phyloP scores from a whole-genome alignment of 2,888 invertebrate species.

The Microctonus brassicae region DNA sequence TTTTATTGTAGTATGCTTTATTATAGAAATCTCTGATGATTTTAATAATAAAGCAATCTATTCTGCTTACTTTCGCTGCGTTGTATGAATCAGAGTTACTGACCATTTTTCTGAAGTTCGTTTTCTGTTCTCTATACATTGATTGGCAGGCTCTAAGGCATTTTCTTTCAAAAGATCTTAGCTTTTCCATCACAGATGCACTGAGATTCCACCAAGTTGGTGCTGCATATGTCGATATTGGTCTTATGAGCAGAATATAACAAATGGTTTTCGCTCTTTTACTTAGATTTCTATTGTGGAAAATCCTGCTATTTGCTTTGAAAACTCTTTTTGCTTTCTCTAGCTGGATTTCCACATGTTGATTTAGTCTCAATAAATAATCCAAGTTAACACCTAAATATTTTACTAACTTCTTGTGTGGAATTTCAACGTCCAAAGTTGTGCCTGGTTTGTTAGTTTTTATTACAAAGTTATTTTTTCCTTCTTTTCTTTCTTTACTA shows the following conservation, averaged over 20 bases:
- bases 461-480: not conserved
- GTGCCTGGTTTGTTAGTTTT: not conserved
- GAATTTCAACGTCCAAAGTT: not conserved
- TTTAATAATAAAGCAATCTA: too few relatives aligned
- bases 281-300: not conserved
- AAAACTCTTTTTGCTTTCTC: slow-evolving; percentile 15
- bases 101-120: too few relatives aligned
- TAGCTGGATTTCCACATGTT: not conserved
- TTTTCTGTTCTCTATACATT: too few relatives aligned
- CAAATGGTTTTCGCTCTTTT: slow-evolving; percentile 35
- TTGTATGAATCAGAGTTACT: too few relatives aligned
- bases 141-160: slow-evolving; percentile 30
- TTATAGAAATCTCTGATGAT: too few relatives aligned
- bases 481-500: not conserved
- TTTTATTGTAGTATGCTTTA: too few relatives aligned
- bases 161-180: slow-evolving; percentile 36
- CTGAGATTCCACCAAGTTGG: slow-evolving; percentile 39
- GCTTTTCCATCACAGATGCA: slow-evolving; percentile 38
- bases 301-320: not conserved
- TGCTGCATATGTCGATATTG: slow-evolving; percentile 36
- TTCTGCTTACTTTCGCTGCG: too few relatives aligned
- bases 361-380: slow-evolving; percentile 1
- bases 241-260: slow-evolving; percentile 36
- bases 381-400: slow-evolving; percentile 28
- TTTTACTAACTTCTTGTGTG: slow-evolving; percentile 7